These are phyloP conservation scores for Lycodopsis pacificus DNA, from an alignment of 2,797 vertebrate species.

Conservation along the genomic window DNA sequence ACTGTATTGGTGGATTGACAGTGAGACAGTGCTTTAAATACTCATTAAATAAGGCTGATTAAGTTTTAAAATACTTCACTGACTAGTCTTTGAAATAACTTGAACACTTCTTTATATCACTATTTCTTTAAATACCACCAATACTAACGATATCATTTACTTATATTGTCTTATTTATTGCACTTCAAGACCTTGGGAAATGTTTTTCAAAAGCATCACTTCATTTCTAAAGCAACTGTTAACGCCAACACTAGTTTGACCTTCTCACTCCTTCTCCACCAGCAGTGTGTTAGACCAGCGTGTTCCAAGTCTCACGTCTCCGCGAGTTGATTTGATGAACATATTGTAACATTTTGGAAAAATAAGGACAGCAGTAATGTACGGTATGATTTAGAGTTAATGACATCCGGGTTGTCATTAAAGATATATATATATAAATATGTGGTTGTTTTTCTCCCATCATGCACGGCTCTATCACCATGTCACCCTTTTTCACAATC, in stretches of 20 bases:
- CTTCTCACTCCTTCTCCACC: neutral
- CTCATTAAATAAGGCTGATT: neutral
- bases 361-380: neutral
- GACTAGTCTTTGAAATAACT: neutral
- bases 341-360: neutral
- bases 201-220: neutral
- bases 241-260: neutral
- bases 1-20: neutral
- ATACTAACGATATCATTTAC: neutral
- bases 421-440: neutral
- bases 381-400: constrained; percentile 7
- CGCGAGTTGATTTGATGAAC: neutral
- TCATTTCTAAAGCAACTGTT: too few species aligned
- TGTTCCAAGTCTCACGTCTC: neutral
- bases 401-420: neutral
- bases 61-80: neutral
- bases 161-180: too few species aligned
- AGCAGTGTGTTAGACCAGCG: neutral
- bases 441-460: constrained; percentile 16
- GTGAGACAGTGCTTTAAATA: too few species aligned
- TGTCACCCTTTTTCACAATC: constrained; percentile 43
- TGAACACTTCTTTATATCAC: too few species aligned
- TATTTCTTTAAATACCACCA: too few species aligned
- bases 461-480: constrained; percentile 19
- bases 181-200: too few species aligned